Percentiles rank a stretch among this genome's conserved stretches.
phyloP scores from a whole-genome alignment of 1,140 invertebrate genomes.

The Pygmarrhopalites habei region DNA sequence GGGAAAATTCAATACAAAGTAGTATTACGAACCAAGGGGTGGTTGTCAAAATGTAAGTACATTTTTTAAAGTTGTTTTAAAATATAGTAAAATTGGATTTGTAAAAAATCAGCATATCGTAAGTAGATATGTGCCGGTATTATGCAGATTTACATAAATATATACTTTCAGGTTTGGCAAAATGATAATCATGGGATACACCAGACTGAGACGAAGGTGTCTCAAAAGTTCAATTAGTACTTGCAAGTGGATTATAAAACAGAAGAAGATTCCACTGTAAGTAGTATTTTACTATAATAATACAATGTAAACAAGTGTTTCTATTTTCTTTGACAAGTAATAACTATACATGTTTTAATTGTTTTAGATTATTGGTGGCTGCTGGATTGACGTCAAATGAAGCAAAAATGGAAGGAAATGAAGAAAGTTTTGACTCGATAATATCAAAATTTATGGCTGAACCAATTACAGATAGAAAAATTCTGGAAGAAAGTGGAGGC shows the following conservation, averaged over 20 bases:
- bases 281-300: background rate
- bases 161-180: conserved; percentile 26
- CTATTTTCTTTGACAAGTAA: background rate
- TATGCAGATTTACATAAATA: background rate
- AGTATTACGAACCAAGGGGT: no score
- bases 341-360: background rate
- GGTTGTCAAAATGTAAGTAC: no score
- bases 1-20: no score
- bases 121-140: background rate
- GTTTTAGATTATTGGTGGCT: conserved; percentile 26
- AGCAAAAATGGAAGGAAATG: conserved; percentile 18
- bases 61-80: no score
- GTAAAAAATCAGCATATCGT: no score
- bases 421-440: conserved; percentile 9
- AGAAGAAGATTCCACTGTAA: conserved; percentile 34
- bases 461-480: conserved; percentile 63
- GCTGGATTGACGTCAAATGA: conserved; percentile 27
- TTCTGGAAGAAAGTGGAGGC: conserved; percentile 55
- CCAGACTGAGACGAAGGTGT: conserved; percentile 17
- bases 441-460: conserved; percentile 62
- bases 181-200: conserved; percentile 26
- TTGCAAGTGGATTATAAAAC: conserved; percentile 32
- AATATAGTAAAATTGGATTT: no score
- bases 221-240: conserved; percentile 16
- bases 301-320: background rate